A percentile compares a stretch with the other conserved stretches of the same genome.
Conservation (phyloP, 2,113 vertebrate species). For the Miniopterus natalensis region DNA sequence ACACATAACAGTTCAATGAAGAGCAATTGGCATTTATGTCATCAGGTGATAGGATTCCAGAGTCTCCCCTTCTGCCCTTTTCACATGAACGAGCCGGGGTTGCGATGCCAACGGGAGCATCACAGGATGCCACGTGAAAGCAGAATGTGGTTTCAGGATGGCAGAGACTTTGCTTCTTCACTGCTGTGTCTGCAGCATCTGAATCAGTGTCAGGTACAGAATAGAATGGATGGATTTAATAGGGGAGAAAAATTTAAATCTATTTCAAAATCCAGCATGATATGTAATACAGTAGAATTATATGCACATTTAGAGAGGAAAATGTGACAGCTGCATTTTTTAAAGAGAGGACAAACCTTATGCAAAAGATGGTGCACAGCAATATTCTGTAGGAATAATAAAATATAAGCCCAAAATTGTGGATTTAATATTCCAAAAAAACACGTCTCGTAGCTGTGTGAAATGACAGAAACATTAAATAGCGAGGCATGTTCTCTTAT, state of each 20-base stretch:
- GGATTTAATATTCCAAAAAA: neutral
- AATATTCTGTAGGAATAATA: neutral
- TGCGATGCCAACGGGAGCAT: accelerated
- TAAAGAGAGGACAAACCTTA: neutral
- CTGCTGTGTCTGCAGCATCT: neutral
- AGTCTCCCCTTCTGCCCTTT: neutral
- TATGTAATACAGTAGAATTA: neutral
- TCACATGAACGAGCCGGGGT: too few relatives aligned
- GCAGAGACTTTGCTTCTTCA: neutral
- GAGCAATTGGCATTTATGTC: neutral
- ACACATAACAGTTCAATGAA: neutral
- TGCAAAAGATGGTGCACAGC: neutral
- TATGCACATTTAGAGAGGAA: neutral
- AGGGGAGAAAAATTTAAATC: too few relatives aligned
- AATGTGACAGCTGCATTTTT: neutral
- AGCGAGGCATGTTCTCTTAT: neutral
- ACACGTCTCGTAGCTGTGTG: too few relatives aligned
- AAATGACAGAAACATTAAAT: neutral
- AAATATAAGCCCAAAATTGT: neutral
- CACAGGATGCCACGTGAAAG: accelerated
- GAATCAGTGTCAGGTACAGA: neutral
- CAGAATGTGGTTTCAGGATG: neutral
- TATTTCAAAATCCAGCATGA: neutral
- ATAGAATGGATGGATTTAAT: neutral
- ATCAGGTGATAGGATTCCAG: neutral